These are phyloP conservation scores for Pipa parva DNA, from an alignment of 2,113 vertebrate genomes.

Conservation along the genomic window DNA sequence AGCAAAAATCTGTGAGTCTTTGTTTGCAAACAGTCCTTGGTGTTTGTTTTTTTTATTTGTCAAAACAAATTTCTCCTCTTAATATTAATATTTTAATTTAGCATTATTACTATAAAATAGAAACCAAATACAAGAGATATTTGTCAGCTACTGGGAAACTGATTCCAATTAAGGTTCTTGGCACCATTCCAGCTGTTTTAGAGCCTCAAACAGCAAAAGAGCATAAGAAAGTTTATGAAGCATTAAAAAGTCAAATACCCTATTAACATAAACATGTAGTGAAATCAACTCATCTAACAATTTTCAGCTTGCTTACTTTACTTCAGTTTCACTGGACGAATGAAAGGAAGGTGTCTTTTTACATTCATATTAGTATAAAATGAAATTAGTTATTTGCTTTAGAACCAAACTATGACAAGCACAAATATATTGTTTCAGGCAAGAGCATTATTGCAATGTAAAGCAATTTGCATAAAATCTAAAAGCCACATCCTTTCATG, in stretches of 20 bases:
- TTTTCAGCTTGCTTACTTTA: slow-evolving; percentile 66
- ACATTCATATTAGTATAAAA: slow-evolving; percentile 49
- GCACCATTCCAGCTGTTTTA: slow-evolving; percentile 74
- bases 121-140: slow-evolving; percentile 69
- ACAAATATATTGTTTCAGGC: slow-evolving; percentile 35
- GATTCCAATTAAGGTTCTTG: slow-evolving; percentile 78
- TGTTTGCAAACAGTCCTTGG: too few relatives aligned
- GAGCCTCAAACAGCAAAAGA: slow-evolving; percentile 71
- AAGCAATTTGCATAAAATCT: slow-evolving; percentile 24
- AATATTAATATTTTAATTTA: too few relatives aligned
- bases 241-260: slow-evolving; percentile 81
- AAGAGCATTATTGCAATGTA: slow-evolving; percentile 34
- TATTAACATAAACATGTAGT: slow-evolving; percentile 77
- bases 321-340: slow-evolving; percentile 58
- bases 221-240: slow-evolving; percentile 80
- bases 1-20: too few relatives aligned
- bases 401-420: slow-evolving; percentile 29
- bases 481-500: slow-evolving; percentile 8
- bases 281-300: slow-evolving; percentile 70
- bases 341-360: slow-evolving; percentile 58
- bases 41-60: too few relatives aligned
- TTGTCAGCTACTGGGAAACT: slow-evolving; percentile 74
- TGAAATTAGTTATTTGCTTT: slow-evolving; percentile 55
- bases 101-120: slow-evolving; percentile 71
- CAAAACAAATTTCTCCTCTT: too few relatives aligned